phyloP scores from a whole-genome alignment of 2,113 vertebrate genomes.

The Bombycilla garrulus region DNA sequence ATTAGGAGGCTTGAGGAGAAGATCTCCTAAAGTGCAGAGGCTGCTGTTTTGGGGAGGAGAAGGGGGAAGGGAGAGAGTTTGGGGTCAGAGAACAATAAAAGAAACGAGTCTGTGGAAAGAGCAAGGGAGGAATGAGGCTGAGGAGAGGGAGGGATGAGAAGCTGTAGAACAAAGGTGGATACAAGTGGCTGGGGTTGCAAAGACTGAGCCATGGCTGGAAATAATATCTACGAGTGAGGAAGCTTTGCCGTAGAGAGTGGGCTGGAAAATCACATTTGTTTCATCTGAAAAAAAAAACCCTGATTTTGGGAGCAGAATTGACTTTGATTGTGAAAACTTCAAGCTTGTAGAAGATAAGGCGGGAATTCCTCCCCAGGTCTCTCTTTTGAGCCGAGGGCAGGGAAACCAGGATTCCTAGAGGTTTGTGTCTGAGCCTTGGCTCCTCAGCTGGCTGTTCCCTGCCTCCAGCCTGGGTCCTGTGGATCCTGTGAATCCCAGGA shows the following conservation, averaged over 20 bases:
- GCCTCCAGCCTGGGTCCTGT: neutral
- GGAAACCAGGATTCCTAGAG: neutral
- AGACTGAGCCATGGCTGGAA: neutral
- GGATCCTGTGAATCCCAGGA: neutral
- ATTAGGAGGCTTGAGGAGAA: neutral
- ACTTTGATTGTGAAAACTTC: neutral
- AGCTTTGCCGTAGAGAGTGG: neutral
- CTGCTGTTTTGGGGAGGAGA: neutral
- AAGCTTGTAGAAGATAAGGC: neutral
- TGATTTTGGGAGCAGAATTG: neutral
- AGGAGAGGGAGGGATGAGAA: neutral
- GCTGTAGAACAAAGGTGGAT: neutral
- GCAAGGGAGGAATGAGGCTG: neutral
- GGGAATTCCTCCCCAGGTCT: neutral
- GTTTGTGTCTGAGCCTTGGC: neutral
- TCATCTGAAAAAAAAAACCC: neutral
- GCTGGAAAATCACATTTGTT: neutral
- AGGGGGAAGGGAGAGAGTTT: neutral
- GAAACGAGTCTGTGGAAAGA: neutral
- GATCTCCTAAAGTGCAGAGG: neutral
- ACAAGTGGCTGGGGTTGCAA: neutral
- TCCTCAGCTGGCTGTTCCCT: neutral
- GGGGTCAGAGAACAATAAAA: neutral
- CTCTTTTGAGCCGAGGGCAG: accelerated
- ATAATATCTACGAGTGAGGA: neutral